Evolutionary conservation across 1,140 invertebrate species (phyloP).

Genomic region (Pseudobourletiella spinata): DNA sequence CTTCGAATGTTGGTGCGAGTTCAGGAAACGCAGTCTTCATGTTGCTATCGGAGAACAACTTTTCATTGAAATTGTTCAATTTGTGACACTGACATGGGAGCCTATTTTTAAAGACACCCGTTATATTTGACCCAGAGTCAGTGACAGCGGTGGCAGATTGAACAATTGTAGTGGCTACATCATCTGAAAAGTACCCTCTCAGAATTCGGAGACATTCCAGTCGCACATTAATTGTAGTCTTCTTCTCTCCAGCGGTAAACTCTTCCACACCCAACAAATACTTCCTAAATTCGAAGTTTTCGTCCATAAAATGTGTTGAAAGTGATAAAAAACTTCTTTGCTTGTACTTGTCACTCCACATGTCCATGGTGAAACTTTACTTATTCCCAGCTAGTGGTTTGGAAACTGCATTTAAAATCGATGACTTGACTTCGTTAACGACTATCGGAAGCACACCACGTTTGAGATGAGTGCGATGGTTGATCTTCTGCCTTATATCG

Average conservation of each 20-base stretch:
- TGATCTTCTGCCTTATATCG: neutral
- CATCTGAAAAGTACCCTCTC: neutral
- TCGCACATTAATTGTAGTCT: slow-evolving; percentile 10
- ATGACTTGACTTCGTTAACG: neutral
- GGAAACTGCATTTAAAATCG: neutral
- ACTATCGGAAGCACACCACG: neutral
- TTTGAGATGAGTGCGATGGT: slow-evolving; percentile 3
- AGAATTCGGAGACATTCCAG: neutral
- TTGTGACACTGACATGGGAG: slow-evolving; percentile 20
- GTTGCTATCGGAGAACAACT: neutral
- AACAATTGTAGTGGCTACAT: neutral
- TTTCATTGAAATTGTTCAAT: slow-evolving; percentile 16
- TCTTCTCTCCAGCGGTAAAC: neutral
- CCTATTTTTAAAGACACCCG: neutral
- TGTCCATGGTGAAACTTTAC: slow-evolving; percentile 13
- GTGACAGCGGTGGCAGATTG: neutral
- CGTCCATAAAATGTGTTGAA: slow-evolving; percentile 9
- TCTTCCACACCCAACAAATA: slow-evolving; percentile 3
- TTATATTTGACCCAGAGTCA: slow-evolving; percentile 14
- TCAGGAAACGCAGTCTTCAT: neutral
- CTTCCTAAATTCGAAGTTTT: neutral
- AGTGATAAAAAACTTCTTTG: slow-evolving; percentile 16
- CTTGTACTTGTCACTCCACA: slow-evolving; percentile 21
- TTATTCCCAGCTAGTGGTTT: neutral
- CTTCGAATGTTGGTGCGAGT: neutral